phyloP scores from a whole-genome alignment of 2,113 vertebrate species.

The Gymnorhina tibicen region DNA sequence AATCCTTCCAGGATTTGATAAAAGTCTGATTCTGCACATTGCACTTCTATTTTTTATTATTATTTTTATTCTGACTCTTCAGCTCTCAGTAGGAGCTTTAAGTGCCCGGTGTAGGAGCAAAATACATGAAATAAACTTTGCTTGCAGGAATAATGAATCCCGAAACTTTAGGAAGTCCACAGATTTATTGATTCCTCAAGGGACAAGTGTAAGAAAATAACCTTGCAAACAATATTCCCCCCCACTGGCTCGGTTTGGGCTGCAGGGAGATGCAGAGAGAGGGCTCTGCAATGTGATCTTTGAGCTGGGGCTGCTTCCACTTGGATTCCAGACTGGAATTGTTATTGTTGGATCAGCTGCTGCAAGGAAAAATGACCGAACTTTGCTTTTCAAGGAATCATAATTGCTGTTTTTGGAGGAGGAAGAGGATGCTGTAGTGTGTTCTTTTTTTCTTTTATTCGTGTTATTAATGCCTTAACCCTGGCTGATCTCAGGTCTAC shows the following conservation, averaged over 20 bases:
- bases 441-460: neutral
- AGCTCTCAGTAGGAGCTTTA: neutral
- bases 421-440: neutral
- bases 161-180: neutral
- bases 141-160: neutral
- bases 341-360: neutral
- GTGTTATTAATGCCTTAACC: neutral
- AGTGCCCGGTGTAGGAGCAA: neutral
- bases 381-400: neutral
- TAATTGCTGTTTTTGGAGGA: neutral
- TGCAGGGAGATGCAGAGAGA: neutral
- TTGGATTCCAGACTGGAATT: neutral
- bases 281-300: neutral
- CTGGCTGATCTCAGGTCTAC: neutral
- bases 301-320: neutral
- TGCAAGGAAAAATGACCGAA: neutral
- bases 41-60: neutral
- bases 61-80: neutral
- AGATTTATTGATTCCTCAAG: neutral
- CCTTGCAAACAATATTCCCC: neutral
- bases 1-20: neutral
- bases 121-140: neutral
- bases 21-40: neutral
- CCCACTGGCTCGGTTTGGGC: neutral
- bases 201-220: neutral